Evolutionary conservation across 1,140 invertebrate genomes (phyloP).

Genomic region (Trachymyrmex cornetzi): DNA sequence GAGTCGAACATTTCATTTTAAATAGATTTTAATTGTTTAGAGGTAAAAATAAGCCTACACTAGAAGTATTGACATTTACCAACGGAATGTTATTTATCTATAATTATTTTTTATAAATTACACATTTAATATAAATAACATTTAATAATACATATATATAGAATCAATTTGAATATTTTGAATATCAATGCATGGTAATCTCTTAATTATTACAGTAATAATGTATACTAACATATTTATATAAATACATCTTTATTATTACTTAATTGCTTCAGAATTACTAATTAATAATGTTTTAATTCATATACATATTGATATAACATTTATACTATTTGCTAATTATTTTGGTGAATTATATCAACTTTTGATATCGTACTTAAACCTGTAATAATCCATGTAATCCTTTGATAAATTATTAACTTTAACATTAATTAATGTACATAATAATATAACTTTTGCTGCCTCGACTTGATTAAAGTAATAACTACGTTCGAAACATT

Average conservation of each 20-base stretch:
- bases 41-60: background rate
- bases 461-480: background rate
- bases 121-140: background rate
- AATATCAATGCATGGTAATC: background rate
- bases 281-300: background rate
- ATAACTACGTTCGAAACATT: background rate
- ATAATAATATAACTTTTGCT: background rate
- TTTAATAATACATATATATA: background rate
- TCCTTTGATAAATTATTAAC: background rate
- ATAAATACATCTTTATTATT: background rate
- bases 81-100: background rate
- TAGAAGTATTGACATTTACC: background rate
- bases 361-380: background rate
- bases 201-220: background rate
- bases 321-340: background rate
- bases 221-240: background rate
- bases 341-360: background rate
- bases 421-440: background rate
- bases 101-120: background rate
- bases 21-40: background rate
- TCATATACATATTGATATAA: background rate
- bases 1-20: background rate
- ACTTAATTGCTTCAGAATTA: background rate
- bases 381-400: background rate
- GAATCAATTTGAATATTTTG: background rate